Evolutionary conservation across 2,888 invertebrate genomes (phyloP), one percentile per base, ranked within the genome.

Genomic region (Himalopsyche japonica): DNA sequence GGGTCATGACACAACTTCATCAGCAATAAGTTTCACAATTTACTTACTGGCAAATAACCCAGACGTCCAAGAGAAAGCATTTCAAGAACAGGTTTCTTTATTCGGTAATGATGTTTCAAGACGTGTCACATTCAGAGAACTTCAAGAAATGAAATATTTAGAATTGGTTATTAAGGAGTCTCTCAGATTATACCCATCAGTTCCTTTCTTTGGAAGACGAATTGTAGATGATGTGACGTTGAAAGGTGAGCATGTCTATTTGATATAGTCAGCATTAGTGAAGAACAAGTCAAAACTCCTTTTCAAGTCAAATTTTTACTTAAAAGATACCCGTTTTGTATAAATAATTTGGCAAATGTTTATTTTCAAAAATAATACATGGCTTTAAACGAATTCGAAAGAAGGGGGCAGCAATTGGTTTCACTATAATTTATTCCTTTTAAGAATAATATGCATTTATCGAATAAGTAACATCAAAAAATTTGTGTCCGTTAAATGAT

Each of bases 1-100:
- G 92, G 92, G 91, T 0, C 91, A 92, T 85, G 91, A 92, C 86
- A 93, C 93, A 0, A 92, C 92, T 34, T 88, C 92, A 1, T 89
- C 91, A 15, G 90, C 90, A 8, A 89, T 93, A 20, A 89, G 89
- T 87, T 93, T 92, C 89, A 87, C 90, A 4, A 86, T 93, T 2
- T 92, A 91, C 86, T 88, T 88, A 77, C 87, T 93, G 70, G 91
- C 92, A 0, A 90, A 89, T 64, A 87, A 91, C 88, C 90, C 90
- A 0, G 89, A 91, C 48, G 87, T 91, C n/a, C 92, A 93, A 88
- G 88, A 70, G 27, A 82, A 79, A 49, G 84, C 85, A 12, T 77
- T 85, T 24, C 81, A 85, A 24, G 86, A 87, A 30, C 84, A 85
- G 34, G 20, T 30, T 12, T 20, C 37, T 8, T 43, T 86, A 12